Conservation (phyloP, 2,888 invertebrate species). For the Lamproptera curius region DNA sequence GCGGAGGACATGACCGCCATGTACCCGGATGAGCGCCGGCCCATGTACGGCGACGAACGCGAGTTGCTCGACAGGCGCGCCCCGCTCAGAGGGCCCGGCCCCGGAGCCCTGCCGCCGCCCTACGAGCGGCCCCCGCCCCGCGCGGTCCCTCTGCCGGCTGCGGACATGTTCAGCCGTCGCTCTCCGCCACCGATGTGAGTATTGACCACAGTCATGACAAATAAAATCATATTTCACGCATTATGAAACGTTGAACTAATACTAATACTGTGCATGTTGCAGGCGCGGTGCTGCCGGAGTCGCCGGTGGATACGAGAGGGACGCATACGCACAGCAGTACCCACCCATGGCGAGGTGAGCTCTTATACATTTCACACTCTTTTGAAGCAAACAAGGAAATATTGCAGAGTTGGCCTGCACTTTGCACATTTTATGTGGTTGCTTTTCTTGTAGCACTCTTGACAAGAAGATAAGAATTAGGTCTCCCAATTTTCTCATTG, state of each 20-base stretch:
- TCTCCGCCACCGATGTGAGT: conserved; percentile 59
- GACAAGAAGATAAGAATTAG: no score
- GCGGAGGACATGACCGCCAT: conserved; percentile 37
- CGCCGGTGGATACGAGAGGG: conserved; percentile 66
- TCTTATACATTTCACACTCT: conserved; percentile 14
- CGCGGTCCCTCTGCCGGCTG: conserved; percentile 55
- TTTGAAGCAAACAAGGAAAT: conserved; percentile 15
- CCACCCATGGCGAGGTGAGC: conserved; percentile 73
- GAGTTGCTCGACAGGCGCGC: conserved; percentile 58
- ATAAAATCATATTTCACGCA: no score
- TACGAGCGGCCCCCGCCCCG: conserved; percentile 57
- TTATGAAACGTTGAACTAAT: no score
- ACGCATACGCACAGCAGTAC: conserved; percentile 70
- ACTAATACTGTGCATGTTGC: conserved; percentile 26
- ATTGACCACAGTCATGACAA: no score
- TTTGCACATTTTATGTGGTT: neutral
- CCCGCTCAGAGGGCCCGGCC: conserved; percentile 32
- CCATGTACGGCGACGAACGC: conserved; percentile 59
- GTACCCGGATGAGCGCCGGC: conserved; percentile 48
- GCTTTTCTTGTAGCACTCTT: no score
- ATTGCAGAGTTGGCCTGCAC: conserved; percentile 3
- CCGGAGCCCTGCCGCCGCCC: conserved; percentile 43
- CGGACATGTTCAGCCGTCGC: conserved; percentile 72
- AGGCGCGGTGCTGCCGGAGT: conserved; percentile 62
- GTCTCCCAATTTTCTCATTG: no score